phyloP scores from a whole-genome alignment of 2,888 invertebrate genomes.

The Campaea margaritaria region DNA sequence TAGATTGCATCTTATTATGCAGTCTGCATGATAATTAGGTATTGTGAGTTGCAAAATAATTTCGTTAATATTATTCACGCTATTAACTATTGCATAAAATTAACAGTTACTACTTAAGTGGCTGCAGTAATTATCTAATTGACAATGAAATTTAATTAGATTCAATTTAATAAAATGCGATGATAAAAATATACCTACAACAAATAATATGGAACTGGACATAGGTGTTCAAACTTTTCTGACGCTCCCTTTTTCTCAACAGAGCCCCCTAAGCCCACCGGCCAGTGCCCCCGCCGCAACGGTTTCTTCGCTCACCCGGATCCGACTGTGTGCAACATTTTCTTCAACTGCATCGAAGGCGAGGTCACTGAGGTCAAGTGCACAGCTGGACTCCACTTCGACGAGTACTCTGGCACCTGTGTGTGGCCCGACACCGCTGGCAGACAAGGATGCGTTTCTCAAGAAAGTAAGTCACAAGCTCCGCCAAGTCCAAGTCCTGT shows the following conservation, averaged over 20 bases:
- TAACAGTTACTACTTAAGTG: conserved; percentile 4
- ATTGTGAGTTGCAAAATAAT: conserved; percentile 21
- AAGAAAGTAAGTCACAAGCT: conserved; percentile 77
- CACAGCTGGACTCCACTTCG: conserved; percentile 95
- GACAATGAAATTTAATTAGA: conserved; percentile 14
- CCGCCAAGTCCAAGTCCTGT: too few relatives aligned
- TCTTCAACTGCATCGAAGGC: conserved; percentile 96
- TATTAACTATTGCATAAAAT: conserved; percentile 23
- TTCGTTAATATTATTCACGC: conserved; percentile 20
- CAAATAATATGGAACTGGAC: not conserved
- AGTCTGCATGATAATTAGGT: not conserved
- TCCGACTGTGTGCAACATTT: conserved; percentile 91
- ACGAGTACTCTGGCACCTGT: conserved; percentile 95
- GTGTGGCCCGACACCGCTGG: conserved; percentile 94
- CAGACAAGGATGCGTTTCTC: conserved; percentile 88
- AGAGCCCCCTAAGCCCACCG: conserved; percentile 91
- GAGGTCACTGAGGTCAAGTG: conserved; percentile 92
- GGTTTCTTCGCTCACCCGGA: conserved; percentile 97
- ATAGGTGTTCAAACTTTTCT: not conserved
- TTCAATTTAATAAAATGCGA: not conserved
- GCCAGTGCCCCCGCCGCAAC: conserved; percentile 92
- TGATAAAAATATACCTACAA: too few relatives aligned
- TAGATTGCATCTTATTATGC: conserved; percentile 23
- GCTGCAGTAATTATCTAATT: conserved; percentile 13
- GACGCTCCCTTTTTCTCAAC: conserved; percentile 38